phyloP scores from a whole-genome alignment of 1,140 invertebrate species.

The Drosophila repletoides region DNA sequence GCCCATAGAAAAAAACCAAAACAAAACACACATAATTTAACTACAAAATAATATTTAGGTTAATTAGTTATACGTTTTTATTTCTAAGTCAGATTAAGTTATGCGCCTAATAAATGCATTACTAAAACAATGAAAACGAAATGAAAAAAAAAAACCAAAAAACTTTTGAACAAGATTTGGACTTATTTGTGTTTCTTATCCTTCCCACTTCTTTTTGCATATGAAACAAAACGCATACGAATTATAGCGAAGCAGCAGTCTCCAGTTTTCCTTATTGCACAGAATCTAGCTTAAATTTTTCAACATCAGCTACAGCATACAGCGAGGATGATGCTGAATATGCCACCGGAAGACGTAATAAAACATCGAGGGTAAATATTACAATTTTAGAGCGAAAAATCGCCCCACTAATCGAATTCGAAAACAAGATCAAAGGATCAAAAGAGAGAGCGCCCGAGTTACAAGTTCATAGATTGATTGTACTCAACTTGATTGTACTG shows the following conservation, averaged over 20 bases:
- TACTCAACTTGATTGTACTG: constrained; percentile 1
- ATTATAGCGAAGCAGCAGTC: constrained; percentile 82
- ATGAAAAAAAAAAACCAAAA: constrained; percentile 34
- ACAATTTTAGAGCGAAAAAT: constrained; percentile 72
- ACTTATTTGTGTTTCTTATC: constrained; percentile 80
- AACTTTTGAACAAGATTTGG: constrained; percentile 72
- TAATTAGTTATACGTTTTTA: constrained; percentile 54
- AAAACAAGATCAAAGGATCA: constrained; percentile 74
- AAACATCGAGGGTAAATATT: constrained; percentile 84
- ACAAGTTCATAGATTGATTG: constrained; percentile 3
- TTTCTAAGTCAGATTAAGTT: constrained; percentile 62
- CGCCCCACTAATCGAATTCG: constrained; percentile 25
- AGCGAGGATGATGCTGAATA: constrained; percentile 84
- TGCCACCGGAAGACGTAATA: constrained; percentile 83
- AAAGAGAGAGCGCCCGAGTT: constrained; percentile 62
- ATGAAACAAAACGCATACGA: constrained; percentile 62
- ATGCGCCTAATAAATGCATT: constrained; percentile 75
- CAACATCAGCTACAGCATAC: constrained; percentile 83
- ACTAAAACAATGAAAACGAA: constrained; percentile 57
- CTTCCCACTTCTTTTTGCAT: constrained; percentile 80
- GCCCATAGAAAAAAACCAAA: background rate
- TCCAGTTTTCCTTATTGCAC: constrained; percentile 83
- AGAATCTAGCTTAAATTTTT: constrained; percentile 83
- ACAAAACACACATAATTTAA: constrained; percentile 21
- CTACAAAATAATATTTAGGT: constrained; percentile 46